phyloP scores from a whole-genome alignment of 2,888 invertebrate genomes.

The Atrina japonica region DNA sequence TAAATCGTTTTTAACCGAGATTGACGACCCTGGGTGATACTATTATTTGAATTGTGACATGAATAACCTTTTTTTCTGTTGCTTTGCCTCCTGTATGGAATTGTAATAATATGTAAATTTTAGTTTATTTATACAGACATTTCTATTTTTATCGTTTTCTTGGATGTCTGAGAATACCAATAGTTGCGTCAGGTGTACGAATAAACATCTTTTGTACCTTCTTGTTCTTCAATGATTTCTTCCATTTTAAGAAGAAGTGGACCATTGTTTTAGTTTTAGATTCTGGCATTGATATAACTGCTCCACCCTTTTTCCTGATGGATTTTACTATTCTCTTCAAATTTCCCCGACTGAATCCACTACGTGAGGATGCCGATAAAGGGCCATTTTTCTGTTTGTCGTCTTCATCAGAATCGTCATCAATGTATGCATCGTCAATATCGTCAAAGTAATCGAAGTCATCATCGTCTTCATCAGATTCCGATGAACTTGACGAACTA shows the following conservation, averaged over 20 bases:
- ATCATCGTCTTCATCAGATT: conserved; percentile 5
- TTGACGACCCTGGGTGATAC: too few relatives aligned
- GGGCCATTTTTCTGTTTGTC: background rate
- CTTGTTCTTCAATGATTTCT: conserved; percentile 8
- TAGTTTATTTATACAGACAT: too few relatives aligned
- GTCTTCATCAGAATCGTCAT: conserved; percentile 1
- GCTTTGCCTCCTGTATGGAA: too few relatives aligned
- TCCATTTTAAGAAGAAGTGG: conserved; percentile 30
- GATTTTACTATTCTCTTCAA: conserved; percentile 2
- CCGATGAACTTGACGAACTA: conserved; percentile 1
- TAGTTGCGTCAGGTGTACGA: conserved; percentile 23
- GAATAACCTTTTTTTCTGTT: too few relatives aligned
- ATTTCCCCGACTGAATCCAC: conserved; percentile 13
- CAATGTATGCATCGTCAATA: conserved; percentile 17
- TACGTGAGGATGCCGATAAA: background rate
- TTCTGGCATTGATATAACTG: conserved; percentile 24
- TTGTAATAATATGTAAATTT: too few relatives aligned
- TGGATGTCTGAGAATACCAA: conserved; percentile 22
- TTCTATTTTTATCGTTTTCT: background rate
- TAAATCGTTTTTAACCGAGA: too few relatives aligned
- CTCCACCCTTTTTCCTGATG: conserved; percentile 17
- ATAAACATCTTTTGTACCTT: conserved; percentile 26
- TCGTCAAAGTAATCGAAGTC: conserved; percentile 32
- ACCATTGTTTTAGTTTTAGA: conserved; percentile 26
- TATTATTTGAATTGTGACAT: too few relatives aligned